Conservation (phyloP, 2,888 invertebrate genomes). For the Apotomis capreana region DNA sequence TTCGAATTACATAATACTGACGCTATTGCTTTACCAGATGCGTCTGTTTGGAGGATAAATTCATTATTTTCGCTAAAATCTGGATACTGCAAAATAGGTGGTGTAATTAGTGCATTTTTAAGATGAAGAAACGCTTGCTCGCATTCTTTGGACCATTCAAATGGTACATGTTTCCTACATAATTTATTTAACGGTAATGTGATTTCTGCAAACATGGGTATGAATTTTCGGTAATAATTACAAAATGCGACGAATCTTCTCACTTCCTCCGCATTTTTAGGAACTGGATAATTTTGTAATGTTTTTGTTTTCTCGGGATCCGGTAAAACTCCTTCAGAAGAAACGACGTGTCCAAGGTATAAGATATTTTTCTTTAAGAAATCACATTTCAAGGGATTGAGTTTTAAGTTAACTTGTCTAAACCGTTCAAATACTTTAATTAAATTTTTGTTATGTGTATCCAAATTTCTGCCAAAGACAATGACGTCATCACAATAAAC, state of each 20-base stretch:
- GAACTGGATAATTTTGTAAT: too few relatives aligned
- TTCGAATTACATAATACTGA: conserved; percentile 7
- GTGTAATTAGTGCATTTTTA: conserved; percentile 10
- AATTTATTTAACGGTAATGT: conserved; percentile 7
- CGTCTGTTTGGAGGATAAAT: conserved; percentile 29
- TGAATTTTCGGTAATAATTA: conserved; percentile 6
- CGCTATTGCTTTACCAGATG: conserved; percentile 20
- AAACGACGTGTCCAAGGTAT: conserved; percentile 5
- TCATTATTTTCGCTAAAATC: conserved; percentile 20
- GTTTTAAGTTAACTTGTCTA: conserved; percentile 15
- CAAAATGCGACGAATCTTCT: too few relatives aligned
- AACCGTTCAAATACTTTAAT: conserved; percentile 19
- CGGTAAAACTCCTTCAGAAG: neutral
- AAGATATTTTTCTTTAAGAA: conserved; percentile 9
- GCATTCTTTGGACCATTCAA: conserved; percentile 13
- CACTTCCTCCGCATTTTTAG: too few relatives aligned
- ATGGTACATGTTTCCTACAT: conserved; percentile 11
- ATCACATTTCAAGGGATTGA: conserved; percentile 6
- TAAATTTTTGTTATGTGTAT: conserved; percentile 18
- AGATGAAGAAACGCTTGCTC: neutral
- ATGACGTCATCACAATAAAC: conserved; percentile 23
- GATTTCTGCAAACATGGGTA: conserved; percentile 10
- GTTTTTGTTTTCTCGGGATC: neutral
- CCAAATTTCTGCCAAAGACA: conserved; percentile 19
- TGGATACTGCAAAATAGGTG: conserved; percentile 29